These are phyloP conservation scores for Pedionomus torquatus DNA, from an alignment of 2,113 vertebrate species.

Conservation along the genomic window DNA sequence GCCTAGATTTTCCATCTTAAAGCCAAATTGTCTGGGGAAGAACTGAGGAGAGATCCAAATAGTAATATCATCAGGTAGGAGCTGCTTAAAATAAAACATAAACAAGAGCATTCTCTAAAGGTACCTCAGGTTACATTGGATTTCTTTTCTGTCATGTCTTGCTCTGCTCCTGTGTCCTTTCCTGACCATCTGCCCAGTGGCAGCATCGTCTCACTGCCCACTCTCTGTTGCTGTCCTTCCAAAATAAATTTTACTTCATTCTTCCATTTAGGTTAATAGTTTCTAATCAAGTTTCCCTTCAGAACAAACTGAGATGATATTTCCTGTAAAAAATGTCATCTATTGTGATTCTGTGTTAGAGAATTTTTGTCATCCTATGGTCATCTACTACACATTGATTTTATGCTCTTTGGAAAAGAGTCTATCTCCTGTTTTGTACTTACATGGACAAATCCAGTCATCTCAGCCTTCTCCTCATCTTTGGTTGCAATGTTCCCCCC, in stretches of 20 bases:
- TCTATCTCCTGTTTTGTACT: neutral
- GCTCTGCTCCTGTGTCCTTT: neutral
- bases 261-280: neutral
- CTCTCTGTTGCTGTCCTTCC: neutral
- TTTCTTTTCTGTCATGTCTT: neutral
- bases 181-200: neutral
- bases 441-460: neutral
- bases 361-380: neutral
- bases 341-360: neutral
- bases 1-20: neutral
- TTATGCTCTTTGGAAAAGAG: neutral
- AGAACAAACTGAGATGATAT: neutral
- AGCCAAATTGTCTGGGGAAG: neutral
- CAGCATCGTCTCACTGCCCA: neutral
- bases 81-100: neutral
- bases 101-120: neutral
- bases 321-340: constrained; percentile 38
- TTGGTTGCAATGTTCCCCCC: no score
- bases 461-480: no score
- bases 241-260: neutral
- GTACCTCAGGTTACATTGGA: neutral
- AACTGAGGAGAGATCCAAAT: neutral
- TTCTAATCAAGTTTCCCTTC: neutral
- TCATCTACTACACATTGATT: neutral
- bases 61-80: neutral